Base-by-base conservation (phyloP, 1,140 invertebrate genomes). In the Neuroterus valhalla region DNA sequence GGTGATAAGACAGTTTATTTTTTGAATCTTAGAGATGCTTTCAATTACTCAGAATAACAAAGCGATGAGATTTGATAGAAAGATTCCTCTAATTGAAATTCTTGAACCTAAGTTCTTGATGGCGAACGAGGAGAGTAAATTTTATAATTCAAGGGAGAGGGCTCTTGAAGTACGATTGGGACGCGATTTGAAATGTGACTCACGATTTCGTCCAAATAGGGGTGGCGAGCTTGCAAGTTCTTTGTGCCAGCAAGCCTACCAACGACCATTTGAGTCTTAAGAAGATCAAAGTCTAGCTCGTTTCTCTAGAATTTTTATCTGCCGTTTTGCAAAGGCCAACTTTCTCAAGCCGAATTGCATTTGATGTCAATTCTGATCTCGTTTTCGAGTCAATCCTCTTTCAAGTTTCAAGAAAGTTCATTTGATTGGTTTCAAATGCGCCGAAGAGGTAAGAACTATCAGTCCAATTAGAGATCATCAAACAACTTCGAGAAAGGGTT, bases 131-230 rank as follows among this genome's bases (percentile, higher is more conserved):
- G 70, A 38, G 31, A 38, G 31, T 38, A 5, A 45, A 84, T 81
- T 84, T 84, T 80, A 77, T 81, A 84, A 82, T 84, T 84, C 81
- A 84, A 84, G 78, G 83, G 82, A 75, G 76, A 79, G 17, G 19
- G 23, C 19, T 8, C 71, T 75, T 42, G 15, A 55, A 31, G 45
- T 26, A 52, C 52, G 26, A 73, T 62, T 62, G 26, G 21, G n/a
- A 62, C 21, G 48, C 21, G 14, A 26, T 62, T 77, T 43, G 66
- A 45, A 26, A 74, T 70, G 52, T 69, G 52, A 19, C 68, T 73
- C 76, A 77, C 76, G 71, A 77, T 44, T 43, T 62, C 23, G 26
- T 62, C 46, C 48, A 23, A 48, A n/a, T 50, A 62, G 71, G 67
- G 46, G 52, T 74, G 38, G 68, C 48, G 72, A 62, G 26, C 55